A percentile compares a stretch with the other conserved stretches of the same genome.
Evolutionary conservation across 2,113 vertebrate genomes (phyloP).

Genomic region (Baryphthengus martii): DNA sequence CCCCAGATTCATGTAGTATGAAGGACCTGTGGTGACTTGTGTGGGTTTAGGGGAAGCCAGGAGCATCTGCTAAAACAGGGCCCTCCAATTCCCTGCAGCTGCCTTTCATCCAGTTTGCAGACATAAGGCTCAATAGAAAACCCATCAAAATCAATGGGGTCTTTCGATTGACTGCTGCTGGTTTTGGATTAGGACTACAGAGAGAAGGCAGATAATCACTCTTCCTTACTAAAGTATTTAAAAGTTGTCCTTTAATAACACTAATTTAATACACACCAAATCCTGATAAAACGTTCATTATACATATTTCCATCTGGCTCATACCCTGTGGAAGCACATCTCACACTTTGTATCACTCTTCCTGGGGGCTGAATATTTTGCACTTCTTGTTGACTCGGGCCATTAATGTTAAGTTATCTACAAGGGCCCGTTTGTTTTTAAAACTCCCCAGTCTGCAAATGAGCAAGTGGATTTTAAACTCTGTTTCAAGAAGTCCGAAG

Average conservation of each 20-base stretch:
- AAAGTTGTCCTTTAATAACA: background rate
- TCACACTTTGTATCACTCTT: background rate
- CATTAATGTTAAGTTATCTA: slow-evolving; percentile 59
- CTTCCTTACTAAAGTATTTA: background rate
- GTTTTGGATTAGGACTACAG: background rate
- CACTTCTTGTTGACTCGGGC: slow-evolving; percentile 46
- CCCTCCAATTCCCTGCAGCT: background rate
- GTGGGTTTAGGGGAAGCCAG: background rate
- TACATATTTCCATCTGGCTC: slow-evolving; percentile 30
- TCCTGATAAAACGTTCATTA: background rate
- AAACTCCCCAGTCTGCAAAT: slow-evolving; percentile 45
- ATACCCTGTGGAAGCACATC: background rate
- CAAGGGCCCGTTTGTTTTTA: slow-evolving; percentile 53
- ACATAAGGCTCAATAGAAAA: background rate
- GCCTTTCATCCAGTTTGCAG: background rate
- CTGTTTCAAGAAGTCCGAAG: slow-evolving; percentile 28
- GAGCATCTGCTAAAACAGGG: background rate
- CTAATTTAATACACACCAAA: background rate
- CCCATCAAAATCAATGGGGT: background rate
- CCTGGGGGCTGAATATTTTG: background rate
- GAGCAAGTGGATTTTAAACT: background rate
- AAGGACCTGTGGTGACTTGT: background rate
- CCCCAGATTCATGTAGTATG: background rate
- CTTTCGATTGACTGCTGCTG: background rate
- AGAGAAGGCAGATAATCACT: background rate